Percentiles rank a stretch among this genome's conserved stretches.
Conservation (phyloP, 2,797 vertebrate genomes). For the Sebastes hopkinsi region DNA sequence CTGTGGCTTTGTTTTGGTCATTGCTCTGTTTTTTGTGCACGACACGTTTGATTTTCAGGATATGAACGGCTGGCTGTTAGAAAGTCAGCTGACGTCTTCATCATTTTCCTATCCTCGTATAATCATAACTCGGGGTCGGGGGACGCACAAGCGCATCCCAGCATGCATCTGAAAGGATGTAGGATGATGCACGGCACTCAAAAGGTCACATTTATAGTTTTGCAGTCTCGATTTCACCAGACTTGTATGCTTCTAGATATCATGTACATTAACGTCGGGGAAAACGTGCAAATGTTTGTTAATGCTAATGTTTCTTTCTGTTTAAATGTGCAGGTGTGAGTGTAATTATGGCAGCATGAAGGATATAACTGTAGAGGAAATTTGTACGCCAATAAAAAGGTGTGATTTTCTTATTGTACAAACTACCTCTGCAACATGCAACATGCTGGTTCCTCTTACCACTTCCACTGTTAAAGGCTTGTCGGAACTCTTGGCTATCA, state of each 20-base stretch:
- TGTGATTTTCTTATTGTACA: conserved; percentile 22
- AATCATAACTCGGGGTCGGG: not conserved
- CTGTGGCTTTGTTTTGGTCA: not conserved
- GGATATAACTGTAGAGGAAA: conserved; percentile 35
- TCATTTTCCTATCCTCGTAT: not conserved
- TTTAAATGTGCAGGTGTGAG: conserved; percentile 28
- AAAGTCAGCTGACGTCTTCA: not conserved
- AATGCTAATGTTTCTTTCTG: conserved; percentile 26
- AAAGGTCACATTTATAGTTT: not conserved
- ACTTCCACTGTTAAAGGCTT: conserved; percentile 6
- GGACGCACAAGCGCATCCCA: not conserved
- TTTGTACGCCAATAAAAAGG: conserved; percentile 33
- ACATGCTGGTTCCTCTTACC: not conserved
- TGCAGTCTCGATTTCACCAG: not conserved
- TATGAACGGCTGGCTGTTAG: not conserved
- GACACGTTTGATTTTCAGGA: not conserved
- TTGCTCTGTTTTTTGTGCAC: not conserved
- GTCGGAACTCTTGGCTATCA: not conserved
- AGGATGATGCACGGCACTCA: not conserved
- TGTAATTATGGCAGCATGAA: conserved; percentile 18
- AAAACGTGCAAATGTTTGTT: conserved; percentile 14
- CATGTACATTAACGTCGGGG: not conserved
- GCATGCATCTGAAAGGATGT: not conserved
- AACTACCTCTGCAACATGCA: not conserved
- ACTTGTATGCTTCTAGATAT: not conserved